Base-by-base conservation (phyloP, 2,113 vertebrate species). In the Tiliqua scincoides region DNA sequence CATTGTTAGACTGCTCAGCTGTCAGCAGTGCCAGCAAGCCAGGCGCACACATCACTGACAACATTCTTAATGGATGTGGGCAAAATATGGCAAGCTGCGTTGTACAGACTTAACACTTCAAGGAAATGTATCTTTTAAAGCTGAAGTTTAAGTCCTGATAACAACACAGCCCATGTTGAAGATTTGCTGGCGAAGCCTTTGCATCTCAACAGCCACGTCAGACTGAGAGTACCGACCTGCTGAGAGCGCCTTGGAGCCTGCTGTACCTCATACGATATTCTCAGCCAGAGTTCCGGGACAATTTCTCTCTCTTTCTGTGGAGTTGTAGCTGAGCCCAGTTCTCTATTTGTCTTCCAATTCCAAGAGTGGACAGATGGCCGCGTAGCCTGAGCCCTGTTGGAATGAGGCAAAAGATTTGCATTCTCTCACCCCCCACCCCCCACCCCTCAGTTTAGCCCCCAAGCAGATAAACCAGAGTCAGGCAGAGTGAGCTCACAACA, bases 161-260 rank as follows among this genome's bases (percentile, higher is more conserved):
- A 73, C 20, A 0, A 59, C 17, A 30, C 6, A 2, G 20, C 20
- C 54, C 37, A 54, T 7, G 5, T 0, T 6, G 23, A 17, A 17
- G 40, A 12, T 32, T 30, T 79, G 32, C 40, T 1, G 27, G 3
- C 11, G 7, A 83, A 27, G 0, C 15, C 40, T 59, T 32, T 59
- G 52, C 20, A 6, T 40, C 72, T 70, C 61, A 85, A 77, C 32
- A 57, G n/a, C 65, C 77, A 82, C 30, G 63, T 27, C 70, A 65
- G 37, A 71, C 82, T 89, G 82, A 84, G 85, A 72, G 87, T 90
- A 97, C 97, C 96, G 93, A 98, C 97, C 97, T 98, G 95, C 91
- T 82, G 89, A 87, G 81, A 73, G 84, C 86, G 73, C 93, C 86
- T 87, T 79, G 15, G 48, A 65, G 77, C 63, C 79, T 74, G 85